Base-by-base conservation (phyloP, 92 coral and sea anemone genomes). In the Parazoanthus atlanticus region DNA sequence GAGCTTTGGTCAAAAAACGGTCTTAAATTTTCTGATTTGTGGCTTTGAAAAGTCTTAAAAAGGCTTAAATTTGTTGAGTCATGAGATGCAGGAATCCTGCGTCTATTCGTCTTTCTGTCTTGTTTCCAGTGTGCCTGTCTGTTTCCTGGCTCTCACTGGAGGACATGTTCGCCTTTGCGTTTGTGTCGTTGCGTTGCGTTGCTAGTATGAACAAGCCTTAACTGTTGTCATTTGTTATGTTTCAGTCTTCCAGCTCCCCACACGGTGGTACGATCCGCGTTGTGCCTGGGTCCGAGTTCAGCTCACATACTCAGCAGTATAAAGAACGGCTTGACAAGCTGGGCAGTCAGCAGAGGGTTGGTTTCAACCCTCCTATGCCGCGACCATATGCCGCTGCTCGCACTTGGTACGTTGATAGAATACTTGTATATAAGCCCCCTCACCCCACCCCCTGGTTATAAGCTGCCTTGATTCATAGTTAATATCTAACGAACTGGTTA, bases 181-280 rank as follows among this genome's bases (percentile, higher is more conserved):
- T 41, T 78, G 25, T 46, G 52, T 8, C 52, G 52, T 11, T 46
- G 49, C 12, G 12, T 46, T 7, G 49, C 1, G 12, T 46, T 7
- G 49, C 12, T 7, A 9, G 12, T 46, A 46, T 46, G 49, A 46
- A 46, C 5, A 73, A 19, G 3, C 58, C 15, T 43, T 0, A 5
- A 26, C 31, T 4, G 6, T 34, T 28, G 25, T 26, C 29, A 13
- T 88, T 16, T 26, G 9, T 36, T 81, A 64, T 54, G 33, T 88
- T 90, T 38, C 88, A 86, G 93, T 80, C 89, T 67, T 86, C 90
- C 6, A 91, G 85, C 38, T 74, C 72, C 85, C 89, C 74, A 47
- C 96, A 90, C 3, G 98, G 99, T n/a, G 99, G 99, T 25, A 94
- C 99, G 25, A 97, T 97, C 34, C 99, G 99, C 41, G 94, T 97